Conservation (phyloP, 1,140 invertebrate species). For the Panagrolaimus sp. region DNA sequence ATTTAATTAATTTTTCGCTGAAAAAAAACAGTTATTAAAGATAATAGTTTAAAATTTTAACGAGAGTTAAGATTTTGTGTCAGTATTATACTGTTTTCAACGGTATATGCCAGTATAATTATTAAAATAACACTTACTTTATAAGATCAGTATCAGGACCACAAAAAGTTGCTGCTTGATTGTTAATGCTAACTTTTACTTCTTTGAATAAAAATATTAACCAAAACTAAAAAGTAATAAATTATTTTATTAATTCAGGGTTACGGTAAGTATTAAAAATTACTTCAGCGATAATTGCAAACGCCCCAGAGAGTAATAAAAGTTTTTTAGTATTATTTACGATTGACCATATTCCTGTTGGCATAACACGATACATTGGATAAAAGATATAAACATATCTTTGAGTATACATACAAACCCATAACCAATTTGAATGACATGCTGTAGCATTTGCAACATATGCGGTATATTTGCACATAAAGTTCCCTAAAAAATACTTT, state of each 20-base stretch:
- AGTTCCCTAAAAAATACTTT: background rate
- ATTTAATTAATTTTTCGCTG: background rate
- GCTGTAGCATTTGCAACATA: background rate
- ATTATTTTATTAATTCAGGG: background rate
- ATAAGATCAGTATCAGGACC: background rate
- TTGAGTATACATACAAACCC: slow-evolving; percentile 10
- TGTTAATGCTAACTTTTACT: background rate
- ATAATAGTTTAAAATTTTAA: no score
- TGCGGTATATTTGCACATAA: background rate
- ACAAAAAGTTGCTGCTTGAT: background rate
- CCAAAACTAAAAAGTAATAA: background rate
- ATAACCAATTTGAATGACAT: slow-evolving; percentile 14
- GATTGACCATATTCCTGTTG: slow-evolving; percentile 6
- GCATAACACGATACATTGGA: background rate
- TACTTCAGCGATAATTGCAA: background rate
- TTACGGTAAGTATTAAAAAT: background rate
- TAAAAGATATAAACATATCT: slow-evolving; percentile 7
- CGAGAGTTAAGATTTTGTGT: no score
- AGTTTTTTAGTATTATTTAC: background rate
- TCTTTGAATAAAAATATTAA: background rate
- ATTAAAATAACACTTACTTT: background rate
- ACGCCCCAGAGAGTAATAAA: background rate
- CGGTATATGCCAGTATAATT: no score
- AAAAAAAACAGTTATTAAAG: background rate
- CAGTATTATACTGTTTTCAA: no score